phyloP scores from a whole-genome alignment of 2,888 invertebrate genomes.

The Platycheirus albimanus region DNA sequence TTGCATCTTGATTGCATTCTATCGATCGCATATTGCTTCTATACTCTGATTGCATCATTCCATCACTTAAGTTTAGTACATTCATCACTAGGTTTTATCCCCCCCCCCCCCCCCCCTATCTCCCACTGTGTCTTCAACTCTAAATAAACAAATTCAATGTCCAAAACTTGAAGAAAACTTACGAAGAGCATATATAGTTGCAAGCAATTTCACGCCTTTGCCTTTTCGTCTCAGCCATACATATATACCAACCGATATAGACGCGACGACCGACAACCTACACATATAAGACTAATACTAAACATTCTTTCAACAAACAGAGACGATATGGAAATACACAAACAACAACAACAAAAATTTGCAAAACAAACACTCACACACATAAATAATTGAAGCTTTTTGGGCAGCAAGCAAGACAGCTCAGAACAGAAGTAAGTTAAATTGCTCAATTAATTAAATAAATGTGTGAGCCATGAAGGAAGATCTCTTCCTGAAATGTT shows the following conservation, averaged over 20 bases:
- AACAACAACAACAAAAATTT: neutral
- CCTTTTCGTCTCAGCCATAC: slow-evolving; percentile 28
- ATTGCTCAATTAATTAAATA: slow-evolving; percentile 76
- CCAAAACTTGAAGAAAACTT: slow-evolving; percentile 55
- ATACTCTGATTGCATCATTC: slow-evolving; percentile 54
- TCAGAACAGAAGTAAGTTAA: slow-evolving; percentile 75
- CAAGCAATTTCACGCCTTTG: slow-evolving; percentile 65
- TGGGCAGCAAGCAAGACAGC: slow-evolving; percentile 42
- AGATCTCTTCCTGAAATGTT: slow-evolving; percentile 16
- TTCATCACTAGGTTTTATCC: slow-evolving; percentile 61
- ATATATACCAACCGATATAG: neutral
- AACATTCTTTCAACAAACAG: neutral
- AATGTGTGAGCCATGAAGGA: slow-evolving; percentile 63
- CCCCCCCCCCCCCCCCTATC: too few relatives aligned
- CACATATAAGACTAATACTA: neutral
- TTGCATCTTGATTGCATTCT: slow-evolving; percentile 40
- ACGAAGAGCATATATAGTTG: too few relatives aligned
- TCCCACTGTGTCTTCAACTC: slow-evolving; percentile 5
- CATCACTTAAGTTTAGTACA: slow-evolving; percentile 48
- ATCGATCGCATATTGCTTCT: slow-evolving; percentile 19
- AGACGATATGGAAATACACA: neutral
- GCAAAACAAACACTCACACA: slow-evolving; percentile 8
- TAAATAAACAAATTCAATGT: slow-evolving; percentile 63
- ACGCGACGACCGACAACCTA: neutral
- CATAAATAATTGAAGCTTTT: slow-evolving; percentile 11